Evolutionary conservation across 2,113 vertebrate species (phyloP).

Genomic region (Sinocyclocheilus grahami): DNA sequence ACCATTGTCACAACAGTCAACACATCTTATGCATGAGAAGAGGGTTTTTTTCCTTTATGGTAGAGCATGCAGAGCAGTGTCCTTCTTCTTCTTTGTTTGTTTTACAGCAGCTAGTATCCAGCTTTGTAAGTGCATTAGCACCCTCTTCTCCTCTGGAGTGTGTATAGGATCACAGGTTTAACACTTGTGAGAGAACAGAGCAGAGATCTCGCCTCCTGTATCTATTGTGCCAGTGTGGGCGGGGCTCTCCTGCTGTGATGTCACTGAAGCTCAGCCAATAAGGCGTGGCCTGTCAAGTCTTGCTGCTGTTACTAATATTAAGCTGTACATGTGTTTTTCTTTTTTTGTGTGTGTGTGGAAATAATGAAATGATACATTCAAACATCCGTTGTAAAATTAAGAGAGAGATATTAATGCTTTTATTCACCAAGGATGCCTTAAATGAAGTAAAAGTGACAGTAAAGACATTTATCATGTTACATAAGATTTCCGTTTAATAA

Average conservation of each 20-base stretch:
- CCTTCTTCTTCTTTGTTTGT: not conserved
- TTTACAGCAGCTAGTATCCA: not conserved
- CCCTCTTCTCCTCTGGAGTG: not conserved
- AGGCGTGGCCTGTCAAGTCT: not conserved
- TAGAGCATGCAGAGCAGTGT: not conserved
- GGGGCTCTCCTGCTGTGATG: not conserved
- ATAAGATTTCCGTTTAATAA: too few relatives aligned
- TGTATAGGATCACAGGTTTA: too few relatives aligned
- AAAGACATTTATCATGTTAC: too few relatives aligned
- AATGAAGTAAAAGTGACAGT: not conserved
- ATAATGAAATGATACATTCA: not conserved
- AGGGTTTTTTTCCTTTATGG: not conserved
- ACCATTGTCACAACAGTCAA: not conserved
- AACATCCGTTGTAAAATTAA: not conserved
- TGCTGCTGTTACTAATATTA: not conserved
- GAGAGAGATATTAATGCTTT: not conserved
- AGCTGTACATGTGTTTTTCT: not conserved
- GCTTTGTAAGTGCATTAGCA: not conserved
- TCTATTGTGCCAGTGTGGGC: not conserved
- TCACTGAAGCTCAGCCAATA: not conserved
- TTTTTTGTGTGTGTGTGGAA: not conserved
- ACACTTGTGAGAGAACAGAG: too few relatives aligned
- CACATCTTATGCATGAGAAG: not conserved
- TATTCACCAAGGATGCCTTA: not conserved
- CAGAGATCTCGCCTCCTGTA: not conserved